Evolutionary conservation across 2,113 vertebrate genomes (phyloP).

Genomic region (Microcebus lehilahytsara): DNA sequence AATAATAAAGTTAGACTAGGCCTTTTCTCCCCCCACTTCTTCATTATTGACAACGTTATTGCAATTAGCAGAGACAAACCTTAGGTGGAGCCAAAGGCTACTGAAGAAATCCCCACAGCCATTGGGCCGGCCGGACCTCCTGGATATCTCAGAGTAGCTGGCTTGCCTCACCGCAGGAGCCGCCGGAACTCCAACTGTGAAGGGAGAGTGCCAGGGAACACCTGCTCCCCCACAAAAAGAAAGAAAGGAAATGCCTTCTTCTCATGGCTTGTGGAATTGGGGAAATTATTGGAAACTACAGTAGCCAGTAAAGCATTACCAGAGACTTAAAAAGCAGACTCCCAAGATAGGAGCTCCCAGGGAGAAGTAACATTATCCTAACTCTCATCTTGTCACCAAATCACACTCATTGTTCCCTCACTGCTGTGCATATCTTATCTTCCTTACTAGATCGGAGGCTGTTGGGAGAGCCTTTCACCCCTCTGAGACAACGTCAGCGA

Average conservation of each 20-base stretch:
- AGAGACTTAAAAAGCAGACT: conserved; percentile 2
- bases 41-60: neutral
- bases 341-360: neutral
- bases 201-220: neutral
- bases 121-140: too few species aligned
- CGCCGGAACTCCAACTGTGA: neutral
- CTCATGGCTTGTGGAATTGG: neutral
- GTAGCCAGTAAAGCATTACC: neutral
- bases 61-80: conserved; percentile 36
- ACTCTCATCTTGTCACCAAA: conserved; percentile 13
- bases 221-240: neutral
- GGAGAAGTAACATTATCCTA: conserved; percentile 19
- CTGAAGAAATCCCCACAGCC: neutral
- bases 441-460: neutral
- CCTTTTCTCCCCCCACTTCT: rapidly evolving
- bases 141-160: rapidly evolving
- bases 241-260: neutral
- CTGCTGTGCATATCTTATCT: neutral
- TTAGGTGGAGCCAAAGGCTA: conserved; percentile 59
- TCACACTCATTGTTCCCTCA: neutral
- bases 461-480: neutral
- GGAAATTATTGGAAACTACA: neutral
- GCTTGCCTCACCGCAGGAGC: neutral
- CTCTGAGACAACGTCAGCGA: neutral
- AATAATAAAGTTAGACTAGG: neutral